Evolutionary conservation across 2,888 invertebrate genomes (phyloP).

Genomic region (Heteromurus nitidus): DNA sequence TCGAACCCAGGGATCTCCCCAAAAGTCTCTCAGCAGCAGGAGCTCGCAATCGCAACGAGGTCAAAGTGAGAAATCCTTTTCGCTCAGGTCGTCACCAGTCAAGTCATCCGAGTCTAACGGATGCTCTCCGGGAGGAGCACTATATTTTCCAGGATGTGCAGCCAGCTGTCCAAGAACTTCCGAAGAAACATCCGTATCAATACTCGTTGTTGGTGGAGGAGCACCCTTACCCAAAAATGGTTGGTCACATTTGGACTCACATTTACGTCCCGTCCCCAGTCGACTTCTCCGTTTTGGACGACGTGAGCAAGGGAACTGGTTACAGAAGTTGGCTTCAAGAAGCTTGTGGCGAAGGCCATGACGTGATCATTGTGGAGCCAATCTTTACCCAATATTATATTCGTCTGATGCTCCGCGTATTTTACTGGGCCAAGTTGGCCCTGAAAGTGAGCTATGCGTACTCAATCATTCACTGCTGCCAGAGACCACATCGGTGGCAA

Average conservation of each 20-base stretch:
- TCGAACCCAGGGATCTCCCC: slow-evolving; percentile 10
- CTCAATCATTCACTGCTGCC: slow-evolving; percentile 42
- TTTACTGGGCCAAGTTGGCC: slow-evolving; percentile 14
- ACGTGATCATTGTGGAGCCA: slow-evolving; percentile 53
- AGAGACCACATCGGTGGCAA: slow-evolving; percentile 32
- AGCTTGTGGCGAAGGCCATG: slow-evolving; percentile 37
- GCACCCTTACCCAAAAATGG: slow-evolving; percentile 48
- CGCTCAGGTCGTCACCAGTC: slow-evolving; percentile 26
- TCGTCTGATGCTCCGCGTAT: neutral
- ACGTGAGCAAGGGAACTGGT: neutral
- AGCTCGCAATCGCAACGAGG: neutral
- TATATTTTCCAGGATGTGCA: slow-evolving; percentile 28
- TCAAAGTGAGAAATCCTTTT: slow-evolving; percentile 32
- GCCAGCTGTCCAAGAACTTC: slow-evolving; percentile 26
- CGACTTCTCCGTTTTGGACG: slow-evolving; percentile 23
- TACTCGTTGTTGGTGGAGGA: slow-evolving; percentile 18
- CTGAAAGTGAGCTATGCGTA: slow-evolving; percentile 27
- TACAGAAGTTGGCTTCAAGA: slow-evolving; percentile 6
- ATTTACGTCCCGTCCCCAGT: slow-evolving; percentile 33
- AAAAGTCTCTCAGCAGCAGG: neutral
- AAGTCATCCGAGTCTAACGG: slow-evolving; percentile 28
- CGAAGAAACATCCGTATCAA: slow-evolving; percentile 5
- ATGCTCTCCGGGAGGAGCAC: slow-evolving; percentile 2
- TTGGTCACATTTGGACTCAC: slow-evolving; percentile 49
- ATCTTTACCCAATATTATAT: slow-evolving; percentile 21